Evolutionary conservation across 2,113 vertebrate species (phyloP).

Genomic region (Thamnophis sirtalis): DNA sequence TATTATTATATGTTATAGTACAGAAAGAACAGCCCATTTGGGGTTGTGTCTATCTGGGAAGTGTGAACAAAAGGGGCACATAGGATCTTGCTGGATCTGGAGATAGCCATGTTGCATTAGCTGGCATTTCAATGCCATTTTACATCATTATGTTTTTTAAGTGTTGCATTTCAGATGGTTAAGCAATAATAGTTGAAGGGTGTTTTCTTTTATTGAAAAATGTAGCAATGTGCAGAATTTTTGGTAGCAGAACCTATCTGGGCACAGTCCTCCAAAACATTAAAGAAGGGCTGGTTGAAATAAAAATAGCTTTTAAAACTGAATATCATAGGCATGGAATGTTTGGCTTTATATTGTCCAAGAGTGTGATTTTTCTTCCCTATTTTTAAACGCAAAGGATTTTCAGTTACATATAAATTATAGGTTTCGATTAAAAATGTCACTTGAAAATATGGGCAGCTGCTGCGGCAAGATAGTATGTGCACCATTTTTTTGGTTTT

Average conservation of each 20-base stretch:
- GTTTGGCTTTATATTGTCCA: conserved; percentile 44
- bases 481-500: conserved; percentile 45
- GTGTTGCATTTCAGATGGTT: conserved; percentile 11
- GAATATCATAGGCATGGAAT: conserved; percentile 20
- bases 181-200: background rate
- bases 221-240: conserved; percentile 1
- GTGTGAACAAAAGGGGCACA: background rate
- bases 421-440: conserved; percentile 57
- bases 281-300: conserved; percentile 29
- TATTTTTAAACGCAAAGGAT: conserved; percentile 47
- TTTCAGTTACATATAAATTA: conserved; percentile 58
- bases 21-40: background rate
- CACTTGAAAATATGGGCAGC: conserved; percentile 47
- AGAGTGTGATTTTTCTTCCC: conserved; percentile 46
- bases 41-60: background rate
- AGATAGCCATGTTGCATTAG: background rate
- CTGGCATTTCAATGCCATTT: background rate
- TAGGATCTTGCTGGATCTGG: background rate
- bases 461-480: conserved; percentile 39
- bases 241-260: background rate
- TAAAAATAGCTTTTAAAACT: conserved; percentile 27
- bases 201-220: conserved; percentile 5
- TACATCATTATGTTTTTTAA: background rate
- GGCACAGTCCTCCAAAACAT: conserved; percentile 30
- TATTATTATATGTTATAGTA: too few relatives aligned